Percentiles rank a stretch among this genome's conserved stretches.
phyloP scores from a whole-genome alignment of 2,797 vertebrate genomes.

The Harpagifer antarcticus region DNA sequence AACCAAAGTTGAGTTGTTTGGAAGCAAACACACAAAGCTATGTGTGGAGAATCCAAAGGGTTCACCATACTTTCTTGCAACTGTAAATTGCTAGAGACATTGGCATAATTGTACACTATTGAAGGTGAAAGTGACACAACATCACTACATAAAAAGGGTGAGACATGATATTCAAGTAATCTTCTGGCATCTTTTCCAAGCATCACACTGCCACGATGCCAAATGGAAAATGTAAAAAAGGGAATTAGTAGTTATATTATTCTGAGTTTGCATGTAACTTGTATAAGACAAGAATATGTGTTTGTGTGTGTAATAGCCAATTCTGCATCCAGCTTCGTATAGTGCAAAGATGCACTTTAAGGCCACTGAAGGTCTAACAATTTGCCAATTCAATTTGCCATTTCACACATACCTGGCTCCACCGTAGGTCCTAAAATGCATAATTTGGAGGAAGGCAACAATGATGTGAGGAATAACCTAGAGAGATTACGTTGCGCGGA shows the following conservation, averaged over 20 bases:
- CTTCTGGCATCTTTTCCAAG: background rate
- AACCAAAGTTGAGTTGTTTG: no score
- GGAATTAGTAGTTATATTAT: background rate
- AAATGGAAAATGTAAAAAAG: background rate
- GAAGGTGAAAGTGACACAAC: background rate
- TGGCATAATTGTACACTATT: background rate
- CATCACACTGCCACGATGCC: background rate
- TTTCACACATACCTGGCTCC: slow-evolving; percentile 75
- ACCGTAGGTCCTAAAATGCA: slow-evolving; percentile 34
- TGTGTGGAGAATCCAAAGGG: no score
- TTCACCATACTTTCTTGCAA: no score
- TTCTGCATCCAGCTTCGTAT: slow-evolving; percentile 2
- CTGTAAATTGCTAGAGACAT: background rate
- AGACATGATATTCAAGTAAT: background rate
- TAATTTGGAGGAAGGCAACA: slow-evolving; percentile 5
- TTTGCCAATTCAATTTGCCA: slow-evolving; percentile 72
- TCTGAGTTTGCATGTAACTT: background rate
- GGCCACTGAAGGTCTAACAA: slow-evolving; percentile 29
- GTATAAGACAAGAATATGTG: background rate
- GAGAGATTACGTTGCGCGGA: slow-evolving; percentile 5
- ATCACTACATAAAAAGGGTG: background rate
- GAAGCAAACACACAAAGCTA: no score
- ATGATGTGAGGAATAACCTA: slow-evolving; percentile 14
- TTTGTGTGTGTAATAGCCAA: slow-evolving; percentile 21
- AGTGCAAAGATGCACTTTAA: background rate